Conservation (phyloP, 2,888 invertebrate genomes). For the Athrips mouffetella region DNA sequence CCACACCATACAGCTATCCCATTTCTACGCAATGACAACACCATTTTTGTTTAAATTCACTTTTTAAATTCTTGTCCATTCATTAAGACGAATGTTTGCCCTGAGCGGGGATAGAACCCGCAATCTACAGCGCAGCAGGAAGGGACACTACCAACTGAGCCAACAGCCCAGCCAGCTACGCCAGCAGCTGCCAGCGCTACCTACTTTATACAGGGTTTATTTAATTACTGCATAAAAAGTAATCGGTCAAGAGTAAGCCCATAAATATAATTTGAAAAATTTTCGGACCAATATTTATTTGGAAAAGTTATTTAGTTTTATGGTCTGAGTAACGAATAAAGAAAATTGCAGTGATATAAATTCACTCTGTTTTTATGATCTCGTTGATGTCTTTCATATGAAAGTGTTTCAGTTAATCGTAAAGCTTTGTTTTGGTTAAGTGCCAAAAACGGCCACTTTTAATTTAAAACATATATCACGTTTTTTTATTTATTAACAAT, state of each 20-base stretch:
- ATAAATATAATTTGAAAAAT: neutral
- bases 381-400: constrained; percentile 4
- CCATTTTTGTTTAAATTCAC: neutral
- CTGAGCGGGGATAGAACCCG: no score
- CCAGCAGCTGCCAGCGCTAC: no score
- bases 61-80: no score
- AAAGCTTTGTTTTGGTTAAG: no score
- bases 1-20: constrained; percentile 21
- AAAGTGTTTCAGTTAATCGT: neutral
- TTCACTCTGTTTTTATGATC: neutral
- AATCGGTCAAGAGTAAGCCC: no score
- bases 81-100: no score
- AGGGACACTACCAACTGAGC: no score
- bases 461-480: no score
- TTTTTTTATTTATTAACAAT: no score
- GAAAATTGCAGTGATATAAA: neutral
- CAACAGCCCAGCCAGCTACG: no score
- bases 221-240: neutral
- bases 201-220: neutral
- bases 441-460: no score
- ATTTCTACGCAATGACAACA: constrained; percentile 26
- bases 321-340: neutral
- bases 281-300: neutral
- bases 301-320: neutral
- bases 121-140: no score